A percentile compares a stretch with the other conserved stretches of the same genome.
Evolutionary conservation across 2,113 vertebrate genomes (phyloP).

Genomic region (human (Homo sapiens)): DNA sequence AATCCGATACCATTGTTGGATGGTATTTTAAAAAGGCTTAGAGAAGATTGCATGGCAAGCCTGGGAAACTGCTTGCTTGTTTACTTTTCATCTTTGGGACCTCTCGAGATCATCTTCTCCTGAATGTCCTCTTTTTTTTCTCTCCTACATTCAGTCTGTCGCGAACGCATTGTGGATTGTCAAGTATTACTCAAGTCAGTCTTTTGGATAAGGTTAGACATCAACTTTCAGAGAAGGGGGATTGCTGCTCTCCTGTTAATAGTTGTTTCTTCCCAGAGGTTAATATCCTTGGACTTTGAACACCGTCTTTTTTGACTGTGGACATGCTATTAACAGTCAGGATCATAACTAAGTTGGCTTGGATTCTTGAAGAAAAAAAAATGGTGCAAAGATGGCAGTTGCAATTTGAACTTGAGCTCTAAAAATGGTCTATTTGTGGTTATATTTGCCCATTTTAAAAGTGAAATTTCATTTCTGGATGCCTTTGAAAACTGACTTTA

Average conservation of each 20-base stretch:
- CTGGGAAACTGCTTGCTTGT: slow-evolving; percentile 65
- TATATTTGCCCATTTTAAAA: slow-evolving; percentile 57
- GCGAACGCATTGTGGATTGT: slow-evolving; percentile 51
- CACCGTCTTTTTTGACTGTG: slow-evolving; percentile 63
- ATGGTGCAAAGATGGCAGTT: slow-evolving; percentile 45
- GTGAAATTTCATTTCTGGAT: slow-evolving; percentile 68
- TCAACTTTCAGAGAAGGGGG: slow-evolving; percentile 61
- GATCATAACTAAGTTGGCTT: slow-evolving; percentile 49
- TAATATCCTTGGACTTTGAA: slow-evolving; percentile 55
- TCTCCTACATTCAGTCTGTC: slow-evolving; percentile 71
- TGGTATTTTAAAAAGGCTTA: slow-evolving; percentile 64
- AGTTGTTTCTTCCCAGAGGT: slow-evolving; percentile 67
- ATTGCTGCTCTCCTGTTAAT: slow-evolving; percentile 45
- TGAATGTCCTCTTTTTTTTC: slow-evolving; percentile 63
- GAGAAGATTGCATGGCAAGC: slow-evolving; percentile 63
- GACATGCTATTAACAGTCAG: slow-evolving; percentile 54
- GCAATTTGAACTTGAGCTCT: slow-evolving; percentile 46
- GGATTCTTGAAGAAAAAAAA: slow-evolving; percentile 56
- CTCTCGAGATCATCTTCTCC: slow-evolving; percentile 66
- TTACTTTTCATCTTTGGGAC: slow-evolving; percentile 65
- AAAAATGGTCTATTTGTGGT: slow-evolving; percentile 32
- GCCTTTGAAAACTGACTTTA: slow-evolving; percentile 67
- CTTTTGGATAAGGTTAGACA: slow-evolving; percentile 74
- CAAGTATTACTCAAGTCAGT: slow-evolving; percentile 69
- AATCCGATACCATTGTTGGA: slow-evolving; percentile 59